Evolutionary conservation across 2,888 invertebrate genomes (phyloP).

Genomic region (Chouioia cunea): DNA sequence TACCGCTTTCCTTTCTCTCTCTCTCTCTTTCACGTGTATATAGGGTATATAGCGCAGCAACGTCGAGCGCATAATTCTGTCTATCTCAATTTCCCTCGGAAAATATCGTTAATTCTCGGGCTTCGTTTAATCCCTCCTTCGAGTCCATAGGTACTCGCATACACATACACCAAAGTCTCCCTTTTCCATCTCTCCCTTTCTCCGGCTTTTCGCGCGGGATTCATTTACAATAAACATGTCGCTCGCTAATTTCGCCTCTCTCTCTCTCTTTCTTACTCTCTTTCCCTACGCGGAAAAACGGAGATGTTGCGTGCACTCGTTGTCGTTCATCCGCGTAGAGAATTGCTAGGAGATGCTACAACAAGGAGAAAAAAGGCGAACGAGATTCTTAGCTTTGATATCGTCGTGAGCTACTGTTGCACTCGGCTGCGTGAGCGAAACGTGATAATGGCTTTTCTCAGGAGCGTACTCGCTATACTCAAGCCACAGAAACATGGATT

Average conservation of each 20-base stretch:
- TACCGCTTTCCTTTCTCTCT: not conserved
- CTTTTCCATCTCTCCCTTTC: conserved; percentile 11
- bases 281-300: conserved; percentile 39
- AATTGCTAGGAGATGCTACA: no score
- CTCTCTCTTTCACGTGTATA: not conserved
- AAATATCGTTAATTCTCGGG: conserved; percentile 36
- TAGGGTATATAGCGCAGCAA: no score
- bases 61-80: conserved; percentile 17
- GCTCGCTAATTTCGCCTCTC: conserved; percentile 62
- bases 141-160: conserved; percentile 22
- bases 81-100: conserved; percentile 33
- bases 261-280: no score
- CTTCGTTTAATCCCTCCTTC: conserved; percentile 37
- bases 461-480: no score
- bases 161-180: conserved; percentile 14
- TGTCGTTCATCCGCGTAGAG: not conserved
- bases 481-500: no score
- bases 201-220: conserved; percentile 53
- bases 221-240: conserved; percentile 69
- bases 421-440: not conserved
- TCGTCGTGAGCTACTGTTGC: not conserved
- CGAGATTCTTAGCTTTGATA: not conserved
- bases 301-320: conserved; percentile 33
- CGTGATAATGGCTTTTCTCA: no score
- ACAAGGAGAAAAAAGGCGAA: not conserved